Base-by-base conservation (phyloP, 2,797 vertebrate species). In the Hypotaenidia philippensis region DNA sequence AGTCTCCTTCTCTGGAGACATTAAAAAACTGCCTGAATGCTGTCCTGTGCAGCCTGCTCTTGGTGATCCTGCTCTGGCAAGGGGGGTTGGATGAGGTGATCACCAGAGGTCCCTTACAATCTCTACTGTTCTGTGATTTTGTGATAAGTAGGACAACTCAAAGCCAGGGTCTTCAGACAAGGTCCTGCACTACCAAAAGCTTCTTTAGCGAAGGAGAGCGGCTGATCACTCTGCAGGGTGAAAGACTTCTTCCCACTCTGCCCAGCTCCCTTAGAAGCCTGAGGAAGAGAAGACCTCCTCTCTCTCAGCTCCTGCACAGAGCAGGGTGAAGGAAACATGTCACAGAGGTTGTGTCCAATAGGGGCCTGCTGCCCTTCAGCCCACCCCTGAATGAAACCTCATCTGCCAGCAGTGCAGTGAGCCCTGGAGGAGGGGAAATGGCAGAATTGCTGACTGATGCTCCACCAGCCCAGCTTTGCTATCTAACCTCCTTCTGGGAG, bases 371-470 rank as follows among this genome's bases (percentile, higher is more conserved):
- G 27, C 27, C 22, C 20, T 83, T 34, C 63, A 71, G 45, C 9
- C 3, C 41, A 83, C 15, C 9, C 27, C 38, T 18, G 64, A 16
- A 23, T 27, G 40, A 80, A 40, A 70, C 44, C 5, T 53, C 18
- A 4, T 36, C 75, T 41, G 22, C 29, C 69, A 78, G 1, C 5
- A 52, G 11, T 9, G 13, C 1, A 0, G 36, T 21, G 8, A 75
- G 4, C 10, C 13, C 20, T 19, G 45, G 36, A 36, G 7, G 41
- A 41, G 74, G 23, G 5, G 38, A 15, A 50, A 50, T 25, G 49
- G 44, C 0, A 0, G 40, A 36, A 66, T 11, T 9, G 52, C 13
- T 2, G 40, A 26, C 5, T 2, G 4, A 13, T 56, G 44, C 17
- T 83, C 59, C 69, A 64, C 17, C 12, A 71, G 29, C 27, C 12